These are phyloP conservation scores for Hepsetus odoe DNA, from an alignment of 2,113 vertebrate genomes.

Conservation along the genomic window DNA sequence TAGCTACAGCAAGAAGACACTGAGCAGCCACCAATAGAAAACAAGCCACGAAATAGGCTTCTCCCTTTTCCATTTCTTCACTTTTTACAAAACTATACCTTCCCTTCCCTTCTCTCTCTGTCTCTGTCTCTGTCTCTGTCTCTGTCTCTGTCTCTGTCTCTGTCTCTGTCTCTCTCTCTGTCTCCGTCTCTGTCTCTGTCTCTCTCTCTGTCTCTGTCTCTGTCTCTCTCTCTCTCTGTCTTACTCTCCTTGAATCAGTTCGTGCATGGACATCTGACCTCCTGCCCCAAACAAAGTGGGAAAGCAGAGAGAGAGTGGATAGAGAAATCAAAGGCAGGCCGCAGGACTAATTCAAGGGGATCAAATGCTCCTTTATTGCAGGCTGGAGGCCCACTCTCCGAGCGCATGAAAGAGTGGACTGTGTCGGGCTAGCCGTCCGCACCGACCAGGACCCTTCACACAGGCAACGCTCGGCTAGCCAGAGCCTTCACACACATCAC, in stretches of 20 bases:
- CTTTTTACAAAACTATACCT: background rate
- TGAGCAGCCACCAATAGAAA: background rate
- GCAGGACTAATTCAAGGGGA: constrained; percentile 82
- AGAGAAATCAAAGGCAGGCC: constrained; percentile 45
- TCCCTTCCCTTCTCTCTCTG: background rate
- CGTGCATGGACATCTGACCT: constrained; percentile 87
- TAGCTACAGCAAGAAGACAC: constrained; percentile 14
- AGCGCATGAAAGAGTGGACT: constrained; percentile 90
- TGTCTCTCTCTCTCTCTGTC: background rate
- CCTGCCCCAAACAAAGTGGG: constrained; percentile 82
- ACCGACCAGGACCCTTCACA: constrained; percentile 71
- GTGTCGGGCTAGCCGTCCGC: constrained; percentile 84
- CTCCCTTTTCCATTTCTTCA: background rate
- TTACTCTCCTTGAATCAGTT: constrained; percentile 78
- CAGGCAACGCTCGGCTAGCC: constrained; percentile 69
- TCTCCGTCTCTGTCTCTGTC: too few species aligned
- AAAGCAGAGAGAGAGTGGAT: constrained; percentile 66
- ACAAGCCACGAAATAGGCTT: background rate
- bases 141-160: too few species aligned
- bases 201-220: too few species aligned
- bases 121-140: too few species aligned
- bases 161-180: too few species aligned
- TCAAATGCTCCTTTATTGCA: constrained; percentile 97
- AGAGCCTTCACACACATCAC: constrained; percentile 74
- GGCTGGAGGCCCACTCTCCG: constrained; percentile 85